A percentile compares a stretch with the other conserved stretches of the same genome.
Conservation (phyloP, 2,113 vertebrate genomes). For the Cygnus atratus region DNA sequence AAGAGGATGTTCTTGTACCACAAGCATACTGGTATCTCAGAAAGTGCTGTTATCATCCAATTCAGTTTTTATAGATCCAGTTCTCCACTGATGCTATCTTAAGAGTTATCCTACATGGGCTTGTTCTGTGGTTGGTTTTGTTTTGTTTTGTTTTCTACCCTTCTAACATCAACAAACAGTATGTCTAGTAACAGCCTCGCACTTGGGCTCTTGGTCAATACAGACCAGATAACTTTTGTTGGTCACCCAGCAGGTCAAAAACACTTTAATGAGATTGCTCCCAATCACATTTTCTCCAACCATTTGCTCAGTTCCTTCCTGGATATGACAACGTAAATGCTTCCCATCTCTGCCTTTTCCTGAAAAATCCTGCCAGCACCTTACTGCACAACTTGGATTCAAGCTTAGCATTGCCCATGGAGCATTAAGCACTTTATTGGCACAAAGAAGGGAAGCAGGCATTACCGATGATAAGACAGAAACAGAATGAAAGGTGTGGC, state of each 20-base stretch:
- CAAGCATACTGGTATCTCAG: background rate
- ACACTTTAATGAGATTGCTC: background rate
- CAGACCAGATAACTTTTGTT: background rate
- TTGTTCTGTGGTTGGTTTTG: background rate
- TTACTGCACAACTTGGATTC: background rate
- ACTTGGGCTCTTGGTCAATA: background rate
- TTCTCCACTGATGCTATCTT: background rate
- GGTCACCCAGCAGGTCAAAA: background rate
- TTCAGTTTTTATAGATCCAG: background rate
- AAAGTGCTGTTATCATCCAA: background rate
- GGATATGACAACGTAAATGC: background rate
- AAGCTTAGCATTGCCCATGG: background rate
- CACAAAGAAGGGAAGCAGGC: background rate
- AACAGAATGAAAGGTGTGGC: background rate
- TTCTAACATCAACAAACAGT: background rate
- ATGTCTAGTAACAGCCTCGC: background rate
- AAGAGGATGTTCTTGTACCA: background rate
- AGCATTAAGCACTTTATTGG: background rate
- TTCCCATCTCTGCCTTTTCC: constrained; percentile 39
- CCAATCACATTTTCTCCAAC: background rate
- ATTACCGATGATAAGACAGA: background rate
- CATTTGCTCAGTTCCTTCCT: constrained; percentile 31
- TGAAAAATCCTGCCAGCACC: constrained; percentile 47
- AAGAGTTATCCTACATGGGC: background rate
- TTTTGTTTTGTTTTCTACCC: background rate